Evolutionary conservation across 2,888 invertebrate genomes (phyloP).

Genomic region (Orthonevra nobilis): DNA sequence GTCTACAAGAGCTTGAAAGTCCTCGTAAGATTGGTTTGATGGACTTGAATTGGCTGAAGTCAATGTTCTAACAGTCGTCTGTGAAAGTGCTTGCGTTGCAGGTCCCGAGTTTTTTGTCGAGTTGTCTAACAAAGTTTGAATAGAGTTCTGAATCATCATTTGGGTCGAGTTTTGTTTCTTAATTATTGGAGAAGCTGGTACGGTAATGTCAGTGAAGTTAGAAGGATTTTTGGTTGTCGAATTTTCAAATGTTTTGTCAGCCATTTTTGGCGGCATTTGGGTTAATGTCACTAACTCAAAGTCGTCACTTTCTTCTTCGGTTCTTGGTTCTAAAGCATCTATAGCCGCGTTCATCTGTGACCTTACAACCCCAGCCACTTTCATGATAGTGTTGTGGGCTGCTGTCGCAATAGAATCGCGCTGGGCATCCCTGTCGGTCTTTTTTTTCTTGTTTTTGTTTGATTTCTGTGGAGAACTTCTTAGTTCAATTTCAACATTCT

Average conservation of each 20-base stretch:
- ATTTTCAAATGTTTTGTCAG: too few species aligned
- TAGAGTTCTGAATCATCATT: too few species aligned
- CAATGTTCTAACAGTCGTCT: not conserved
- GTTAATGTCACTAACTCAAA: too few species aligned
- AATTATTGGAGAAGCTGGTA: too few species aligned
- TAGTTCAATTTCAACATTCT: conserved; percentile 77
- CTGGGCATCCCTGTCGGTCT: conserved; percentile 12
- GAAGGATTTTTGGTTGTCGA: conserved; percentile 4
- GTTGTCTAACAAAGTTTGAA: too few species aligned
- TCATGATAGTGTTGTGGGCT: conserved; percentile 27
- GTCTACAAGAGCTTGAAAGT: conserved; percentile 50
- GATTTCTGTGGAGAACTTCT: conserved; percentile 71
- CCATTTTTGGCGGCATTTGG: too few species aligned
- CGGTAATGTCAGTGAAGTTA: not conserved
- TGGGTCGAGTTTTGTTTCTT: not conserved
- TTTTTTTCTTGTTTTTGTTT: conserved; percentile 40
- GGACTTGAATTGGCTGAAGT: conserved; percentile 9
- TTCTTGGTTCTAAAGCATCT: conserved; percentile 18
- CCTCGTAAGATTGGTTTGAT: conserved; percentile 24
- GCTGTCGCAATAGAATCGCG: conserved; percentile 14
- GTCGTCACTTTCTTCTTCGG: conserved; percentile 12
- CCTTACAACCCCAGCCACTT: conserved; percentile 49
- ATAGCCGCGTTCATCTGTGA: conserved; percentile 44
- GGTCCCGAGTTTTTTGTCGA: too few species aligned
- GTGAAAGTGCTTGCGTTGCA: too few species aligned